These are phyloP conservation scores for Drosophila mulleri DNA, from an alignment of 2,888 invertebrate genomes.

Conservation along the genomic window DNA sequence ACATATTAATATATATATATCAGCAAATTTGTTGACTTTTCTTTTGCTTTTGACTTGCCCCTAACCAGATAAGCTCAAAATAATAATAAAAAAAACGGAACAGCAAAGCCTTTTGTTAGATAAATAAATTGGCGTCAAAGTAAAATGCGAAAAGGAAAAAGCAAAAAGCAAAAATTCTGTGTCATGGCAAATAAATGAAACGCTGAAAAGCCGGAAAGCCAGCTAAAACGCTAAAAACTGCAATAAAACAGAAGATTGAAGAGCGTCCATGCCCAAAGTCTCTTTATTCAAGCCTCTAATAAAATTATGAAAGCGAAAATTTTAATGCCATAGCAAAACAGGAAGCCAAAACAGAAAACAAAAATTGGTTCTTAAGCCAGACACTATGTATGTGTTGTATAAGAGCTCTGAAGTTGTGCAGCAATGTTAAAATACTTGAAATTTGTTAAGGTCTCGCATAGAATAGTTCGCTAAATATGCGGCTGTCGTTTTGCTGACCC, in stretches of 20 bases:
- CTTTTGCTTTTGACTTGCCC: background rate
- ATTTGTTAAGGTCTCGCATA: background rate
- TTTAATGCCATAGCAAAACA: background rate
- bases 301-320: constrained; percentile 1
- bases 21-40: constrained; percentile 51
- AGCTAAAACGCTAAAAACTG: constrained; percentile 6
- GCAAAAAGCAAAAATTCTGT: constrained; percentile 4
- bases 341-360: background rate
- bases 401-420: background rate
- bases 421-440: background rate
- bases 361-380: background rate
- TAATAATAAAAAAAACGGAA: background rate
- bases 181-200: constrained; percentile 10
- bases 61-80: constrained; percentile 52
- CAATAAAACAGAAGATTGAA: constrained; percentile 11
- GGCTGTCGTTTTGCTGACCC: constrained; percentile 33
- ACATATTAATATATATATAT: constrained; percentile 32
- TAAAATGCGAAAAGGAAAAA: constrained; percentile 8
- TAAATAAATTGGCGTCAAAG: constrained; percentile 48
- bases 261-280: background rate
- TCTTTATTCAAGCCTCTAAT: background rate
- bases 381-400: background rate
- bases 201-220: background rate
- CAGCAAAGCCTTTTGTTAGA: constrained; percentile 26
- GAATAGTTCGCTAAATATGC: constrained; percentile 24